Evolutionary conservation across 2,888 invertebrate species (phyloP).

Genomic region (Sinodicranocentrus sp.): DNA sequence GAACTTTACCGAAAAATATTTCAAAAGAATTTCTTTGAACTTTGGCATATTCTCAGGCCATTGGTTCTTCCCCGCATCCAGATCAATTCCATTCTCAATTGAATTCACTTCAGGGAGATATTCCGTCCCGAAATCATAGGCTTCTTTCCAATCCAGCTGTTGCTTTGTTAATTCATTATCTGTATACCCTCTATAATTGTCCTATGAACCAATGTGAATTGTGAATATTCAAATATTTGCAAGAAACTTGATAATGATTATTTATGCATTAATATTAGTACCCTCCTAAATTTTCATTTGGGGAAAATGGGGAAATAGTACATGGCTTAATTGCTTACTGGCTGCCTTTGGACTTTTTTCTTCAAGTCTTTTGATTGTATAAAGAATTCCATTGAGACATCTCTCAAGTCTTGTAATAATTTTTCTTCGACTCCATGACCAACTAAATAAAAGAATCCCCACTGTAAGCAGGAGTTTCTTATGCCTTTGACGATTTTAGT

Average conservation of each 20-base stretch:
- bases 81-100: conserved; percentile 39
- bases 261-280: too few species aligned
- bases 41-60: conserved; percentile 65
- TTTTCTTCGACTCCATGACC: conserved; percentile 61
- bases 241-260: too few species aligned
- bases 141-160: conserved; percentile 66
- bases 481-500: conserved; percentile 62
- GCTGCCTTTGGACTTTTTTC: conserved; percentile 56
- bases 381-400: conserved; percentile 64
- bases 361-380: conserved; percentile 66
- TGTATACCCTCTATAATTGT: conserved; percentile 69
- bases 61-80: conserved; percentile 63
- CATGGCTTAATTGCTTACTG: conserved; percentile 48
- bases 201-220: conserved; percentile 38
- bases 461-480: conserved; percentile 65
- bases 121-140: conserved; percentile 62
- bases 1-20: conserved; percentile 56
- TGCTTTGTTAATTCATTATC: conserved; percentile 68
- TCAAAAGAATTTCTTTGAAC: conserved; percentile 32
- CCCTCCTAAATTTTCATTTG: not conserved
- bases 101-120: conserved; percentile 18
- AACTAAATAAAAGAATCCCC: conserved; percentile 74
- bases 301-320: not conserved
- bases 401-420: conserved; percentile 51
- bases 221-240: too few species aligned